A percentile compares a stretch with the other conserved stretches of the same genome.
Evolutionary conservation across 2,797 vertebrate species (phyloP).

Genomic region (Sebastiscus albofasciatus): DNA sequence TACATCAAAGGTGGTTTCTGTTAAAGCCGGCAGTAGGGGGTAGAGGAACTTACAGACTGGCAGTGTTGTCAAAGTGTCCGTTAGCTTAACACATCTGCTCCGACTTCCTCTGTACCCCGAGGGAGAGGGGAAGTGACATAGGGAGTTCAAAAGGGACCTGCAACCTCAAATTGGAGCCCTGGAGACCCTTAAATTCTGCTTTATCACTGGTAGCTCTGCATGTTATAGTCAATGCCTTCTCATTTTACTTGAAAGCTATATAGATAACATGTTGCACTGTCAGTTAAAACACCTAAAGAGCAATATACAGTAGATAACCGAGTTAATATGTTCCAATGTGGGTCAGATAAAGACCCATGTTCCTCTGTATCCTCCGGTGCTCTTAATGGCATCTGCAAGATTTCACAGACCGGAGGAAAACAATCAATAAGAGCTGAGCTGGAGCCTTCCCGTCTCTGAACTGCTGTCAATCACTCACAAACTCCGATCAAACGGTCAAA

Average conservation of each 20-base stretch:
- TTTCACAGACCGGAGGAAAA: too few species aligned
- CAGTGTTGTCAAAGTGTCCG: slow-evolving; percentile 70
- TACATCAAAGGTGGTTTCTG: slow-evolving; percentile 63
- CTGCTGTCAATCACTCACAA: too few species aligned
- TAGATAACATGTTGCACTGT: background rate
- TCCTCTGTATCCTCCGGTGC: too few species aligned
- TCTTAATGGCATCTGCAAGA: too few species aligned
- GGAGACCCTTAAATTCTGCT: slow-evolving; percentile 28
- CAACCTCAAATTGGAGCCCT: slow-evolving; percentile 59
- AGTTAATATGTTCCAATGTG: background rate
- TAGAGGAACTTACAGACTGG: slow-evolving; percentile 53
- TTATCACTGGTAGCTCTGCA: slow-evolving; percentile 17
- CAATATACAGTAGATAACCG: background rate
- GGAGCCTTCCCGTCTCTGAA: too few species aligned
- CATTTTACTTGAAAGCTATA: background rate
- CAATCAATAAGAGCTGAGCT: too few species aligned
- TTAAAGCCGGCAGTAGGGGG: slow-evolving; percentile 41
- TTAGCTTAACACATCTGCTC: slow-evolving; percentile 76
- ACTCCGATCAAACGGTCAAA: too few species aligned
- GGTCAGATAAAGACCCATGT: background rate
- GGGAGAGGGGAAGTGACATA: slow-evolving; percentile 72
- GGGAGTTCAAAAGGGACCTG: slow-evolving; percentile 73
- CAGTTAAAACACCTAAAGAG: background rate
- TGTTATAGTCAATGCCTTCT: slow-evolving; percentile 25
- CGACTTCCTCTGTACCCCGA: slow-evolving; percentile 64